phyloP scores from a whole-genome alignment of 2,113 vertebrate genomes.

The Apteryx owenii region DNA sequence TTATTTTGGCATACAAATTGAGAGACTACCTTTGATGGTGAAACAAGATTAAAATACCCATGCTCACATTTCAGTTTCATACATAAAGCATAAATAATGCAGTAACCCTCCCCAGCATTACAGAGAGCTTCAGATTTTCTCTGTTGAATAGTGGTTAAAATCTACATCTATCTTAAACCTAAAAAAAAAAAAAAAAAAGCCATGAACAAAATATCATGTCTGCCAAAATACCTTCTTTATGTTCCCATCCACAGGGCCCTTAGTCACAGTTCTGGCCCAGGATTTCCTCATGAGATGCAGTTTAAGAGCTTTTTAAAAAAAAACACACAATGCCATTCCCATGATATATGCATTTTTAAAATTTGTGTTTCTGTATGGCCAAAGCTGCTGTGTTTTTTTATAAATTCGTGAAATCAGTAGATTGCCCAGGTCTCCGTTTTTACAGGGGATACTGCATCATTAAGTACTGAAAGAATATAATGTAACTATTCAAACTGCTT shows the following conservation, averaged over 20 bases:
- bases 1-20: conserved; percentile 75
- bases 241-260: conserved; percentile 37
- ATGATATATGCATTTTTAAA: conserved; percentile 70
- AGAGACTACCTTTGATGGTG: conserved; percentile 57
- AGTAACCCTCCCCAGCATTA: conserved; percentile 47
- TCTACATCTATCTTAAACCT: background rate
- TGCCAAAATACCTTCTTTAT: conserved; percentile 59
- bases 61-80: conserved; percentile 68
- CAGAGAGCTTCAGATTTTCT: conserved; percentile 40
- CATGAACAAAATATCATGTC: conserved; percentile 69
- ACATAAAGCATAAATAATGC: conserved; percentile 70
- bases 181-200: background rate
- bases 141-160: conserved; percentile 64
- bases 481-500: conserved; percentile 83
- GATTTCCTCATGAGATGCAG: conserved; percentile 71
- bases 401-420: conserved; percentile 78
- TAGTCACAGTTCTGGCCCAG: conserved; percentile 60
- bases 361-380: conserved; percentile 69
- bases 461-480: conserved; percentile 80
- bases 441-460: conserved; percentile 75
- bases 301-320: conserved; percentile 59
- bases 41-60: conserved; percentile 58
- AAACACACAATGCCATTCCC: conserved; percentile 55
- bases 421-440: conserved; percentile 74
- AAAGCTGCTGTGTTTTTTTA: conserved; percentile 72